phyloP scores from a whole-genome alignment of 2,797 vertebrate species.

The Emys orbicularis region DNA sequence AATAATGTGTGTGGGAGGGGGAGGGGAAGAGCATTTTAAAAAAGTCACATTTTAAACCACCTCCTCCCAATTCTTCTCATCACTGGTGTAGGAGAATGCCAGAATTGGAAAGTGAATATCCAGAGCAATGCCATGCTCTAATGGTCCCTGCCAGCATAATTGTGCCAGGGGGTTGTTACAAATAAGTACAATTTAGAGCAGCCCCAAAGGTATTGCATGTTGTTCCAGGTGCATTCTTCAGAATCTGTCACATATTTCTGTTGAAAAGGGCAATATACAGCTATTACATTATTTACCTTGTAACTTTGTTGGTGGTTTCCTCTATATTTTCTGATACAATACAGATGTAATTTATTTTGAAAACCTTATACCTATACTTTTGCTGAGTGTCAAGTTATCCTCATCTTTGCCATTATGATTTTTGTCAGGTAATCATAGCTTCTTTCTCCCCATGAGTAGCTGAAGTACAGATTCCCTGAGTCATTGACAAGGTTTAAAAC shows the following conservation, averaged over 20 bases:
- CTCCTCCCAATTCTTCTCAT: not conserved
- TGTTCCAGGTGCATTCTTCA: not conserved
- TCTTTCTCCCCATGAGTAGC: not conserved
- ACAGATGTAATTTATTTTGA: rapidly evolving
- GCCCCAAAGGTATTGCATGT: not conserved
- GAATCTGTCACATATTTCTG: not conserved
- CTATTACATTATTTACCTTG: not conserved
- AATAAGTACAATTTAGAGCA: not conserved
- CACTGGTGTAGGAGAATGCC: not conserved
- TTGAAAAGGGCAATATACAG: not conserved
- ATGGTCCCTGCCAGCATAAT: not conserved
- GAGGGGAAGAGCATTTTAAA: not conserved
- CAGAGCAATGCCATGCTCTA: not conserved
- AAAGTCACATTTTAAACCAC: not conserved
- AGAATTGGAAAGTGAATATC: not conserved
- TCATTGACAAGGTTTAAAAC: not conserved
- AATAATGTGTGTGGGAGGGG: not conserved
- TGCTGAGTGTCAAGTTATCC: not conserved
- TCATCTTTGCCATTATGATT: not conserved
- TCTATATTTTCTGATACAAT: not conserved
- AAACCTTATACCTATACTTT: not conserved
- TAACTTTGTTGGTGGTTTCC: not conserved
- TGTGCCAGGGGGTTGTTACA: not conserved
- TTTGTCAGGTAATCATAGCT: not conserved
- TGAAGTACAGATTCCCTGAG: not conserved